A percentile compares a stretch with the other conserved stretches of the same genome.
These are phyloP conservation scores for Otocyon megalotis DNA, from an alignment of 2,113 vertebrate genomes.

Conservation along the genomic window DNA sequence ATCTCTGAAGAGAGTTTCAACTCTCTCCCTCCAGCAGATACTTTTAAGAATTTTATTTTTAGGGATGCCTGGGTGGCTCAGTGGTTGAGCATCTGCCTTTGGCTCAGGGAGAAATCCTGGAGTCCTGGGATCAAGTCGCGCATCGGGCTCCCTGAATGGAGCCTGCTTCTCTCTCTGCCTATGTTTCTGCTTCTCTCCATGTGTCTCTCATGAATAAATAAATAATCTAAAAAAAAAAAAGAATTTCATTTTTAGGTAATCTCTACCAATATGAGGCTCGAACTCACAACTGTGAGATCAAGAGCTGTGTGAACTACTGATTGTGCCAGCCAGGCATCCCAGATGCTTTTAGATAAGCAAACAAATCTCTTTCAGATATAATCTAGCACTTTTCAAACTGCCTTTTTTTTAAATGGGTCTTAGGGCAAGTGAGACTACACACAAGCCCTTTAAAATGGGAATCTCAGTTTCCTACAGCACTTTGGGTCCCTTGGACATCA, in stretches of 20 bases:
- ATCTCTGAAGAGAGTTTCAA: neutral
- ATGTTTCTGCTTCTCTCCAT: too few species aligned
- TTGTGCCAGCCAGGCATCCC: neutral
- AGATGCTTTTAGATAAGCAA: neutral
- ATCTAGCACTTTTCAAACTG: neutral
- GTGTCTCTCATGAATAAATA: too few species aligned
- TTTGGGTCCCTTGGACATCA: neutral
- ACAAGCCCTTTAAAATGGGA: neutral
- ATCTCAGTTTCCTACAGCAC: neutral
- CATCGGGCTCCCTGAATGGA: too few species aligned
- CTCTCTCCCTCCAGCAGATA: neutral
- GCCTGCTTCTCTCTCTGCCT: too few species aligned
- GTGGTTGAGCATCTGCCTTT: too few species aligned
- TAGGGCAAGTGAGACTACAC: neutral
- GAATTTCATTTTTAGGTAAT: neutral
- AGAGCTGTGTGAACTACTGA: neutral
- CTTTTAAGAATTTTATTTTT: neutral
- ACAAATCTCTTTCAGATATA: neutral
- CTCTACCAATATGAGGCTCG: neutral
- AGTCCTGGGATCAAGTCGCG: too few species aligned
- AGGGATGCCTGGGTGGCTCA: too few species aligned
- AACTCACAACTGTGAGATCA: neutral
- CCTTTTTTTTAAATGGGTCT: neutral
- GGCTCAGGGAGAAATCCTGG: too few species aligned
- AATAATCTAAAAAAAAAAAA: too few species aligned